Conservation (phyloP, 2,797 vertebrate species). For the Lateolabrax maculatus region DNA sequence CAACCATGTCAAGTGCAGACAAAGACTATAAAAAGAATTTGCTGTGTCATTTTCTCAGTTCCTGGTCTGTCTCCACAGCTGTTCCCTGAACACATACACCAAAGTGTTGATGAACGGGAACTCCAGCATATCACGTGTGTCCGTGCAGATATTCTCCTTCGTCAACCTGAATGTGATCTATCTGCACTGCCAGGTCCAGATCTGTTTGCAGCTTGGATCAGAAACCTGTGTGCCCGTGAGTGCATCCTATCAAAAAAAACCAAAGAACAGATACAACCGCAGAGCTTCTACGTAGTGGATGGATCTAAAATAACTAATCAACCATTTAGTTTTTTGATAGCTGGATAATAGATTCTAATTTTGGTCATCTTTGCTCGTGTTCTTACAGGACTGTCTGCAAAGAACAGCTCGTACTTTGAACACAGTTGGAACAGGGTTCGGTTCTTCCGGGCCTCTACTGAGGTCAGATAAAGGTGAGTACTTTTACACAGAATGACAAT, state of each 20-base stretch:
- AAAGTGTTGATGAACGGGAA: conserved; percentile 89
- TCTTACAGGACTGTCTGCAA: conserved; percentile 70
- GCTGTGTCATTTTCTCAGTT: not conserved
- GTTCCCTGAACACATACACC: conserved; percentile 84
- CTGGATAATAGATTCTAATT: not conserved
- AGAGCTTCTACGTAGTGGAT: not conserved
- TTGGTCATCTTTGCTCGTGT: not conserved
- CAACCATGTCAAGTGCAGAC: not conserved
- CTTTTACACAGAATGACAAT: not conserved
- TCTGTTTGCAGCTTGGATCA: conserved; percentile 85
- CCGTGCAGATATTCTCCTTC: conserved; percentile 90
- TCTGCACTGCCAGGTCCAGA: conserved; percentile 90
- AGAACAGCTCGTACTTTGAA: conserved; percentile 72
- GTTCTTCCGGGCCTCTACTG: conserved; percentile 80
- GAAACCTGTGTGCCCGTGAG: conserved; percentile 88
- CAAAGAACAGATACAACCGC: not conserved
- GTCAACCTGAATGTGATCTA: conserved; percentile 88
- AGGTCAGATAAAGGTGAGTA: conserved; percentile 65
- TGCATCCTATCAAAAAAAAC: not conserved
- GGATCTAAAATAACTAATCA: not conserved
- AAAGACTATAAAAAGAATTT: not conserved
- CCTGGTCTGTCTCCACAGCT: conserved; percentile 83
- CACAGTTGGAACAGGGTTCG: conserved; percentile 49
- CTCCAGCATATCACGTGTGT: conserved; percentile 88
- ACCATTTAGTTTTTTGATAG: not conserved